A percentile compares a stretch with the other conserved stretches of the same genome.
phyloP scores from a whole-genome alignment of 2,888 invertebrate genomes.

The Ceriagrion tenellum region DNA sequence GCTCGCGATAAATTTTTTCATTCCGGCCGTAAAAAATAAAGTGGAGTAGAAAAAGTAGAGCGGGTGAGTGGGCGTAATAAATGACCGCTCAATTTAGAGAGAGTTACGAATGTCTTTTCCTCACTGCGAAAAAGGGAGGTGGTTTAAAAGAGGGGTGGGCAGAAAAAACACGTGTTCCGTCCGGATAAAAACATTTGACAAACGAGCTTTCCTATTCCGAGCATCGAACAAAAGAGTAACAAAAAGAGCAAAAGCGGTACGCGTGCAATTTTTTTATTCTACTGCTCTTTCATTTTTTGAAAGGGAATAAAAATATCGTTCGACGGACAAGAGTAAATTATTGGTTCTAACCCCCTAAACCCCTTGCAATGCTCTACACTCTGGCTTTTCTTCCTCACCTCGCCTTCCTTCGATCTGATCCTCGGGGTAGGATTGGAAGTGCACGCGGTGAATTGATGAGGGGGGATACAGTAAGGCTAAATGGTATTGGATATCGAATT shows the following conservation, averaged over 20 bases:
- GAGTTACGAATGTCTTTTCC: slow-evolving; percentile 30
- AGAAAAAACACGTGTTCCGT: background rate
- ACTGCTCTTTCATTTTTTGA: background rate
- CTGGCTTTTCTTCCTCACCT: background rate
- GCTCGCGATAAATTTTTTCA: background rate
- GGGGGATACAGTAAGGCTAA: too few species aligned
- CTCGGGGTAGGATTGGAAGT: background rate
- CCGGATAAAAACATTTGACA: slow-evolving; percentile 15
- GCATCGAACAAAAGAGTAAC: background rate
- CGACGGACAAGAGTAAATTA: background rate
- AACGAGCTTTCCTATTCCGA: slow-evolving; percentile 31
- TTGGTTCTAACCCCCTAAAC: background rate
- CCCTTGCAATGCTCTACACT: background rate
- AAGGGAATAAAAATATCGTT: slow-evolving; percentile 11
- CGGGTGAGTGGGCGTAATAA: background rate
- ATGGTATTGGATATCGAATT: too few species aligned
- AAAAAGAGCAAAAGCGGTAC: background rate
- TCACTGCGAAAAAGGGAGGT: background rate
- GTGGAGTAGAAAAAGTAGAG: background rate
- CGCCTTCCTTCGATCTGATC: background rate
- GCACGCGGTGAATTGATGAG: background rate
- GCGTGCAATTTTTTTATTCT: background rate
- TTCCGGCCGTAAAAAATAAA: background rate
- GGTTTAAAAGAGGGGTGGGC: background rate
- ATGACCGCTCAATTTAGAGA: slow-evolving; percentile 30